Percentiles rank a stretch among this genome's conserved stretches.
Conservation (phyloP, 1,140 invertebrate species). For the Drosophila navojoa region DNA sequence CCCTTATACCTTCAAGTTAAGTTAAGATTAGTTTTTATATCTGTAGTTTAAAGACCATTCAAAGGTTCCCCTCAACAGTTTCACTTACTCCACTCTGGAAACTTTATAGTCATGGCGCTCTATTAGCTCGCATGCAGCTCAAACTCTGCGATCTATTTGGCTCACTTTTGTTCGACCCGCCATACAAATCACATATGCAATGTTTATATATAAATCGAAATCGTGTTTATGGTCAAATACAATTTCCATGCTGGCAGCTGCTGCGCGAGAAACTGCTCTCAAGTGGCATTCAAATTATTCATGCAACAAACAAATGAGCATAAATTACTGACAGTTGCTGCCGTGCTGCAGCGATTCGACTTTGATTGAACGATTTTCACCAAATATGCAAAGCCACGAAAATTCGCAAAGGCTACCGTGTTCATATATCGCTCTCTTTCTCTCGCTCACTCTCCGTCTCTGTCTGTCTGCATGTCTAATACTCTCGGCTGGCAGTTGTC, state of each 20-base stretch:
- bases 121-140: too few relatives aligned
- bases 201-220: constrained; percentile 6
- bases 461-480: neutral
- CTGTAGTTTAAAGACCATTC: too few relatives aligned
- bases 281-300: constrained; percentile 73
- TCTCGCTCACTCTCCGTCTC: neutral
- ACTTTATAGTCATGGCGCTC: too few relatives aligned
- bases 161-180: neutral
- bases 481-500: constrained; percentile 10
- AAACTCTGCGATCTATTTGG: too few relatives aligned
- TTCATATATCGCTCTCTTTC: neutral
- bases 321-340: constrained; percentile 76
- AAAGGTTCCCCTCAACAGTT: too few relatives aligned
- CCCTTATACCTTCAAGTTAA: too few relatives aligned
- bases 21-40: too few relatives aligned
- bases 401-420: constrained; percentile 22
- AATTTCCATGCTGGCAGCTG: constrained; percentile 1
- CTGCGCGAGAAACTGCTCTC: constrained; percentile 50
- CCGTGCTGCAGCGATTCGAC: constrained; percentile 53
- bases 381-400: constrained; percentile 35
- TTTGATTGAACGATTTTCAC: constrained; percentile 74
- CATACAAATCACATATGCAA: neutral
- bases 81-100: too few relatives aligned
- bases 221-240: constrained; percentile 30
- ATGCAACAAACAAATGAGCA: constrained; percentile 77